Conservation (phyloP, 2,888 invertebrate genomes). For the Ametastegia equiseti region DNA sequence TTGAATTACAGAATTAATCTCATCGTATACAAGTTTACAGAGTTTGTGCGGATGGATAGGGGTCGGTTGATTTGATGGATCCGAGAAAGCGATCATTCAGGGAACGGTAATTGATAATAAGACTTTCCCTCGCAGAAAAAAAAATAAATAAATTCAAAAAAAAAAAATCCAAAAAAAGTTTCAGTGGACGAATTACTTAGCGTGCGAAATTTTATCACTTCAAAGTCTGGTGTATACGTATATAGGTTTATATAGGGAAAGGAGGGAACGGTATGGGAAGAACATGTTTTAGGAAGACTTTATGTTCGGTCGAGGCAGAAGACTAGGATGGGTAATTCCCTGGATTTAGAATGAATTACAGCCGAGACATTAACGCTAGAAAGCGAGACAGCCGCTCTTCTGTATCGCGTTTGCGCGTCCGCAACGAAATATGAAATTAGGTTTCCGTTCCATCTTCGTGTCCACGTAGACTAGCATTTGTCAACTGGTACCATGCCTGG, state of each 20-base stretch:
- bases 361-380: constrained; percentile 62
- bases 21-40: background rate
- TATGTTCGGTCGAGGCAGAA: constrained; percentile 53
- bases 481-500: too few species aligned
- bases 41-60: background rate
- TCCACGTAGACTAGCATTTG: constrained; percentile 30
- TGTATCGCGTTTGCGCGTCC: constrained; percentile 49
- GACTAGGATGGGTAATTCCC: constrained; percentile 60
- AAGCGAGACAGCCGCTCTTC: constrained; percentile 33
- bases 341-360: constrained; percentile 69
- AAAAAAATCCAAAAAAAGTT: too few species aligned
- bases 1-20: background rate
- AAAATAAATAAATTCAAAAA: too few species aligned
- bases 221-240: constrained; percentile 57
- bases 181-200: background rate
- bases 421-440: constrained; percentile 56
- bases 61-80: constrained; percentile 16
- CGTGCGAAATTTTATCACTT: constrained; percentile 51
- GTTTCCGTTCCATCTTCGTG: constrained; percentile 43
- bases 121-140: too few species aligned
- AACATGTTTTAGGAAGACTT: constrained; percentile 63
- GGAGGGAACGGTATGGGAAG: constrained; percentile 8
- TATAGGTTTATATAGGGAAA: too few species aligned
- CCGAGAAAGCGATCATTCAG: background rate
- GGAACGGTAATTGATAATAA: background rate